Conservation (phyloP, 2,888 invertebrate species). For the Bibio marci region DNA sequence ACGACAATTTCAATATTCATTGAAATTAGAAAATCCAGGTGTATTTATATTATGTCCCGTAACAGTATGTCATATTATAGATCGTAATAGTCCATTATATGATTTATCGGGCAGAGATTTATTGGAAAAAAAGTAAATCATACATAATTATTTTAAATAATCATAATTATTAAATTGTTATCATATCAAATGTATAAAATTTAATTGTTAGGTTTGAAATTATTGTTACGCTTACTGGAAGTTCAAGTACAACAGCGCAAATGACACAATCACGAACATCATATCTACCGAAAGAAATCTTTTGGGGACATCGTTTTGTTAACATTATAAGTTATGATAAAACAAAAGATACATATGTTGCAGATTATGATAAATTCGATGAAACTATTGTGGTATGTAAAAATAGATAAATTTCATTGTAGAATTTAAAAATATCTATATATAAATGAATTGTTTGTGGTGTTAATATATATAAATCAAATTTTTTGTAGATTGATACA, state of each 20-base stretch:
- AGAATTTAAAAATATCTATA: background rate
- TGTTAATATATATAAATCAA: background rate
- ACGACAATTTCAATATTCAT: constrained; percentile 48
- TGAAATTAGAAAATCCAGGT: constrained; percentile 40
- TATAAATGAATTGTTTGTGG: background rate
- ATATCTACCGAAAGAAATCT: constrained; percentile 61
- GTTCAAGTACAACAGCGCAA: constrained; percentile 59
- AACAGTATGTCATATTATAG: constrained; percentile 61
- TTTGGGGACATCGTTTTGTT: constrained; percentile 69
- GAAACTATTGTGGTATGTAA: constrained; percentile 17
- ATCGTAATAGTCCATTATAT: constrained; percentile 54
- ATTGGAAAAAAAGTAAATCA: constrained; percentile 31
- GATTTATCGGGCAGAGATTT: constrained; percentile 59
- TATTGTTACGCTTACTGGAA: constrained; percentile 66
- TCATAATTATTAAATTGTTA: background rate
- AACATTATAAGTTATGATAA: constrained; percentile 41
- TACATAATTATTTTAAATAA: no score
- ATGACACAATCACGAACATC: constrained; percentile 57
- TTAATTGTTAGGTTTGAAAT: constrained; percentile 59
- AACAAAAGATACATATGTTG: constrained; percentile 38
- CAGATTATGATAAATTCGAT: constrained; percentile 25
- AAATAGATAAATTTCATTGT: background rate
- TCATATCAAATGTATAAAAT: no score
- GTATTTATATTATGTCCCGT: constrained; percentile 65
- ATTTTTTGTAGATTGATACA: constrained; percentile 31